Evolutionary conservation across 2,113 vertebrate genomes (phyloP).

Genomic region (Polypterus bichir): DNA sequence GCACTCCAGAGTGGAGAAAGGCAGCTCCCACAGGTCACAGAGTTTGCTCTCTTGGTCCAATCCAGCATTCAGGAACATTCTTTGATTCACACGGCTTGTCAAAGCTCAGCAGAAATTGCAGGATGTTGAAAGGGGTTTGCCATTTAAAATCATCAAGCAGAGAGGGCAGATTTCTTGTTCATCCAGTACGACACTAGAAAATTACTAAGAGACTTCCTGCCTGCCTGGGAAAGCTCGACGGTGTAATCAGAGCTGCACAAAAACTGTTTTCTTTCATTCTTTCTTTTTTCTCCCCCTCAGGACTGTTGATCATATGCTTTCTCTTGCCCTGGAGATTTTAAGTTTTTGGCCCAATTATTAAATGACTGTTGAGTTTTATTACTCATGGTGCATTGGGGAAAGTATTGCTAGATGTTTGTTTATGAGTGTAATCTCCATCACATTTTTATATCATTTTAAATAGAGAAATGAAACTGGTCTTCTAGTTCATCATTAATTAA

Average conservation of each 20-base stretch:
- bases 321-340: no score
- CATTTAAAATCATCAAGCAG: constrained; percentile 36
- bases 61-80: constrained; percentile 16
- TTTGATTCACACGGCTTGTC: constrained; percentile 35
- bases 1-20: constrained; percentile 27
- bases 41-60: constrained; percentile 17
- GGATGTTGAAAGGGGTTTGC: constrained; percentile 12
- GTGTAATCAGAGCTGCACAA: constrained; percentile 30
- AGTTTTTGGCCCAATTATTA: no score
- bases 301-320: no score
- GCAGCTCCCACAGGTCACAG: constrained; percentile 15
- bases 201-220: constrained; percentile 26
- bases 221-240: constrained; percentile 26
- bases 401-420: no score
- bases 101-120: constrained; percentile 16
- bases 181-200: constrained; percentile 29
- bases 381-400: no score
- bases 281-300: no score
- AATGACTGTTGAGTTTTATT: no score
- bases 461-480: no score
- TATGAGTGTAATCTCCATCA: no score
- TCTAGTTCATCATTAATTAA: no score
- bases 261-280: no score
- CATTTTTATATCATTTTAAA: no score
- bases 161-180: constrained; percentile 30